Conservation (phyloP, 2,113 vertebrate species). For the Bubalus kerabau region DNA sequence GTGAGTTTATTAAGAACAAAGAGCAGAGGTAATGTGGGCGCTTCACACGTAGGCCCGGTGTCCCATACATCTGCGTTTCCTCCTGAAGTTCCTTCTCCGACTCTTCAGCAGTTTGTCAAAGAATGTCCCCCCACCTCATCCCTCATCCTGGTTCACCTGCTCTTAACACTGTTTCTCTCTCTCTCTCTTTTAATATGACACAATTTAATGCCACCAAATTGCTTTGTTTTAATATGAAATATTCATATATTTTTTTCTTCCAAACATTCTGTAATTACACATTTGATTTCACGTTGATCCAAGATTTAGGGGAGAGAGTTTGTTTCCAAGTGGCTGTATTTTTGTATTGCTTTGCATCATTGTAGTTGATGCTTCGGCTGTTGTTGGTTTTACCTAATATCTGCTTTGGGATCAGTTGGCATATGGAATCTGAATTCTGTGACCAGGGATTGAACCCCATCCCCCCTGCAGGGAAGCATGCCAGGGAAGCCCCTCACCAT, state of each 20-base stretch:
- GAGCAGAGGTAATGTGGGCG: not conserved
- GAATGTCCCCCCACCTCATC: not conserved
- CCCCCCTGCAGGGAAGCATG: not conserved
- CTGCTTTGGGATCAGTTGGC: not conserved
- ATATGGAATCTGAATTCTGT: not conserved
- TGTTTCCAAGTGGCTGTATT: not conserved
- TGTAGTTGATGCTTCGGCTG: not conserved
- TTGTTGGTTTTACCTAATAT: not conserved
- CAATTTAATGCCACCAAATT: not conserved
- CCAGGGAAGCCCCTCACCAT: not conserved
- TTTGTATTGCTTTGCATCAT: not conserved
- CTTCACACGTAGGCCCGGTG: fast-evolving
- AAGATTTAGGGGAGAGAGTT: not conserved
- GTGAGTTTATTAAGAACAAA: not conserved
- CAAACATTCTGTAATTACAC: not conserved
- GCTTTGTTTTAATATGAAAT: not conserved
- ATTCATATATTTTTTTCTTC: not conserved
- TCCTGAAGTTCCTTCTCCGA: not conserved
- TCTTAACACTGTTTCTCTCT: conserved; percentile 1
- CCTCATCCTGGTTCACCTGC: not conserved
- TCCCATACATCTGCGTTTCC: too few relatives aligned
- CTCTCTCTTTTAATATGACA: not conserved
- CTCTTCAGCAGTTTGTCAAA: not conserved
- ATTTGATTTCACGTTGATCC: not conserved
- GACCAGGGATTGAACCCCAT: not conserved